phyloP scores from a whole-genome alignment of 1,140 invertebrate species.

The Calliphora vicina region DNA sequence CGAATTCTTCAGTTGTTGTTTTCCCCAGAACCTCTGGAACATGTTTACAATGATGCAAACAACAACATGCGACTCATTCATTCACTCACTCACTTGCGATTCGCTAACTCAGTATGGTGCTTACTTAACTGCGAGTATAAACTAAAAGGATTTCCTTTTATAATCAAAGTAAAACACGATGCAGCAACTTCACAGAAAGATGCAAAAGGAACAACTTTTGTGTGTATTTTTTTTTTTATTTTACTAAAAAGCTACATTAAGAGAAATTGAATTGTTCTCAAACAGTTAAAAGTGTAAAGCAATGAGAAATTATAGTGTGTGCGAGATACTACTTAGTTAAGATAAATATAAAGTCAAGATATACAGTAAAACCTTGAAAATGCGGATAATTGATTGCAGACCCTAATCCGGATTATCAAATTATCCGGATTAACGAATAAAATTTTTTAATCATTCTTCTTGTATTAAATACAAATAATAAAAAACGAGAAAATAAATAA shows the following conservation, averaged over 20 bases:
- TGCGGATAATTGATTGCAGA: too few species aligned
- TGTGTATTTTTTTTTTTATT: background rate
- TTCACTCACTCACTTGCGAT: background rate
- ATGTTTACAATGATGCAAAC: background rate
- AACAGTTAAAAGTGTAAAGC: background rate
- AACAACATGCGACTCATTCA: background rate
- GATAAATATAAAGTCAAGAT: too few species aligned
- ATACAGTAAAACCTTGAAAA: too few species aligned
- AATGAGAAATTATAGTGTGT: background rate
- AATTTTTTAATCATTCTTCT: too few species aligned
- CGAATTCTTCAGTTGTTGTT: background rate
- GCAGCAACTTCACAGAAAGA: too few species aligned
- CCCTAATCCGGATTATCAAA: too few species aligned
- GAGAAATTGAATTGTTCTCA: background rate
- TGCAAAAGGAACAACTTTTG: too few species aligned
- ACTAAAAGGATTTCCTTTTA: background rate
- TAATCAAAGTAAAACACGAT: background rate
- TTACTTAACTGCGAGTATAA: background rate
- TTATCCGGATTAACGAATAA: too few species aligned
- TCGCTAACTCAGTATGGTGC: background rate
- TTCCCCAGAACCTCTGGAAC: background rate
- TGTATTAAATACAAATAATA: too few species aligned
- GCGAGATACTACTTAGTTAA: too few species aligned
- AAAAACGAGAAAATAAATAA: too few species aligned
- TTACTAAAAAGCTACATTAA: background rate